Base-by-base conservation (phyloP, 2,113 vertebrate genomes). In the Telmatochromis sp. region DNA sequence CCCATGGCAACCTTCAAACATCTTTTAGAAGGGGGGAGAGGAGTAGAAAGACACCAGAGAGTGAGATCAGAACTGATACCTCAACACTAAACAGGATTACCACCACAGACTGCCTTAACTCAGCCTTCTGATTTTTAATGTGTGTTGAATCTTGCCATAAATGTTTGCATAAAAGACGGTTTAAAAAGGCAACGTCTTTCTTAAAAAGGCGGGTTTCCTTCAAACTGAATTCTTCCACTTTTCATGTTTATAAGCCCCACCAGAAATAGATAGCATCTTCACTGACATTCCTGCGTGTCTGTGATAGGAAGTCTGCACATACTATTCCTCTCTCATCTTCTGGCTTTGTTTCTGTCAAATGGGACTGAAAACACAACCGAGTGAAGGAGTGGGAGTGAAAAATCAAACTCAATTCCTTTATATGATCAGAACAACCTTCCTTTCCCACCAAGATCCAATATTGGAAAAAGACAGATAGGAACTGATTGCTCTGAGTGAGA, bases 211-310 rank as follows among this genome's bases (percentile, higher is more conserved):
- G 15, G 57, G 53, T 85, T 87, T 17, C 5, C n/a, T 87, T 84
- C 19, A 79, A 91, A 83, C 42, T 9, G 7, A 78, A 51, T 88
- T 80, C 55, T 81, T 60, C 9, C 6, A 78, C 45, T 58, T 87
- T 92, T 91, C 86, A 87, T 83, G 81, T 88, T 89, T 89, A 75
- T 73, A 37, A 47, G 53, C 31, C 68, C 75, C 80, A 80, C 42
- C 80, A 89, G 83, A 79, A 82, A 50, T 57, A 83, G 94, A 96
- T 93, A 93, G 11, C 21, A 95, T 94, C 93, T 91, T 68, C 75
- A 26, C 83, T 88, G 78, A 92, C 90, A 94, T 94, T 94, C 93
- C 89, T 89, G 88, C 21, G 7, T n/a, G 68, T 71, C 89, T 89
- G 80, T 87, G 68, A 55, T 88, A 86, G 81, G 86, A 89, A 51